Evolutionary conservation across 2,113 vertebrate species (phyloP), one percentile per base, ranked within the genome.

Genomic region (Narcine bancroftii): DNA sequence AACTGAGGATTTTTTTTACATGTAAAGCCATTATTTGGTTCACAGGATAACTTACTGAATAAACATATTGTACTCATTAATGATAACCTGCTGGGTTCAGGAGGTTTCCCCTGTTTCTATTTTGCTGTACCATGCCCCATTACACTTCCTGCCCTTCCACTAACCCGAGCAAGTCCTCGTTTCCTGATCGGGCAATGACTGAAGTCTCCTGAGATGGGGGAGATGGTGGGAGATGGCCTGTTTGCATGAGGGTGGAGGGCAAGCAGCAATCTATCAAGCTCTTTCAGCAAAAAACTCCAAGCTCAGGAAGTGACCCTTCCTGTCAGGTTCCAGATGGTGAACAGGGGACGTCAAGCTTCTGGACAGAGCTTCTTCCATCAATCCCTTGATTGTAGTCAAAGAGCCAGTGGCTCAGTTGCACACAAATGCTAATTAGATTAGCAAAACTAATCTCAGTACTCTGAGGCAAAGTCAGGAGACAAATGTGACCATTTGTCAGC

Each of bases 241-340:
- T n/a, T n/a, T 13, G 47, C 47, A 33, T 60, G 15, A 47, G 2
- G 29, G 47, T 26, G 15, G 2, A 53, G 24, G 6, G 56, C 9
- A 15, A 60, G 15, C 56, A 60, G 29, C 26, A 83, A 53, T 53
- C 79, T 53, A 47, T 83, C 47, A 53, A 53, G 53, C 47, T 47
- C 47, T 83, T 11, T 3, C 26, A 5, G 26, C 47, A 9, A 24
- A 83, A 53, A 83, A 3, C 79, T 83, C 42, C 50, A 24, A 53
- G 77, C 77, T 53, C 26, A 83, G 79, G 79, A 83, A 53, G 29
- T 53, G 79, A 83, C 79, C 79, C 47, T 83, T 83, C 47, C 79
- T 17, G 79, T 83, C 79, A 83, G 29, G 11, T 47, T 83, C 47
- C 47, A 83, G 47, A 53, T 83, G 79, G 79, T 53, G 79, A 53